Base-by-base conservation (phyloP, 1,140 invertebrate genomes). In the Drusus annulatus region DNA sequence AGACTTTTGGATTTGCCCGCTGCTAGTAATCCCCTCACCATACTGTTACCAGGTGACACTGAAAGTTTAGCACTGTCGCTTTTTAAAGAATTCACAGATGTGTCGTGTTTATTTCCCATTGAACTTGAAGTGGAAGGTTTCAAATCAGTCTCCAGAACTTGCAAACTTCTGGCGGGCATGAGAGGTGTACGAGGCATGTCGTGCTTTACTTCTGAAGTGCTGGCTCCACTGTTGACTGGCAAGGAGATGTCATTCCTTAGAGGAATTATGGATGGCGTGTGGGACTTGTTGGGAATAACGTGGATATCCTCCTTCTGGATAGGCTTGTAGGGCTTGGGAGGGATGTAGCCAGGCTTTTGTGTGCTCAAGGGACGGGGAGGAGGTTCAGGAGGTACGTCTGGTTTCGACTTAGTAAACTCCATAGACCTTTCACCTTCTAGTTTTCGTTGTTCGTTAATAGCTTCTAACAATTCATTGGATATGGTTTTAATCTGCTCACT, bases 241-340 rank as follows among this genome's bases (percentile, higher is more conserved):
- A 78, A 75, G 15, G 62, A 23, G 17, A 83, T 65, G 63, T 83
- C 82, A 73, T 81, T 83, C 58, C 82, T 56, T n/a, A 54, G 15
- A 45, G 62, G 56, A 31, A 74, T 71, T 25, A 51, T 52, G 8
- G 82, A 58, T 28, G 80, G 74, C 13, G 58, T 51, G 3, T 52
- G 52, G 23, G 80, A 63, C 23, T 86, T 85, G 68, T 74, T 84
- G 8, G 86, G 85, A 28, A 89, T 83, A 75, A 89, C 81, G 76
- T 85, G 85, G 36, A 89, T 89, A 83, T 89, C 88, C 81, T 87
- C 86, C 74, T 89, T 89, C 54, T 85, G 87, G 52, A 88, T 86
- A 82, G 86, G 86, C 7, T 86, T 86, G 0, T 85, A 77, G 13
- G 85, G 86, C 13, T 85, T 84, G 10, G 86, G 86, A 36, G 85